Evolutionary conservation across 1,140 invertebrate genomes (phyloP), one percentile per base, ranked within the genome.

Genomic region (Augochlora pura): DNA sequence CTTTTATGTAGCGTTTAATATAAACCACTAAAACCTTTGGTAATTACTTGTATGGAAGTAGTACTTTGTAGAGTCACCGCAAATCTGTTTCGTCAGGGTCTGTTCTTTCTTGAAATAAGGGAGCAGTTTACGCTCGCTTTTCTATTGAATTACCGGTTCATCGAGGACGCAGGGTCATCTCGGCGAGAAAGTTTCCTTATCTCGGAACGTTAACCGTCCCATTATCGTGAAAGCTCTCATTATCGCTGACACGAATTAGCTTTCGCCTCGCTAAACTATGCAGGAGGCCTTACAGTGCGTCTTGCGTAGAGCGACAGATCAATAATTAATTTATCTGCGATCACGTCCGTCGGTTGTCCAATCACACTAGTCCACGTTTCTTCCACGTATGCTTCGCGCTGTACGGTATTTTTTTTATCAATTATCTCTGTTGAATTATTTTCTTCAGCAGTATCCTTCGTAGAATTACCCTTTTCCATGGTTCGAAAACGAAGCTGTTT

Each of bases 241-340:
- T 78, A 78, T 78, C 76, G 46, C 60, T 57, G 76, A 85, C 84
- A 82, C 76, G 82, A 77, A 78, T 81, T 78, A 70, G 70, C 84
- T 85, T 66, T 81, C 79, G 54, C 6, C n/a, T n/a, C 39, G 69
- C 67, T 85, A 42, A 85, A 85, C 49, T 81, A 85, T 85, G 78
- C 68, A 85, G 38, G 39, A 84, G 66, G 6, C 14, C 0, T 12
- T 10, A 21, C 52, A 8, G 57, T 39, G 68, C 70, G 27, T 54
- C 78, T 75, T 14, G 69, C 27, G 69, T 12, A 16, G 49, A 63
- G 14, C 68, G 32, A 27, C 7, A 9, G 80, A 81, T 85, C 68
- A 77, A 82, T 66, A 62, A 85, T 85, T 81, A 77, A 85, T 69
- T 70, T 42, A 23, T 57, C 59, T 0, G 46, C 74, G 74, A 84